A percentile compares a stretch with the other conserved stretches of the same genome.
phyloP scores from a whole-genome alignment of 1,140 invertebrate species.

The Heterodera carotae region DNA sequence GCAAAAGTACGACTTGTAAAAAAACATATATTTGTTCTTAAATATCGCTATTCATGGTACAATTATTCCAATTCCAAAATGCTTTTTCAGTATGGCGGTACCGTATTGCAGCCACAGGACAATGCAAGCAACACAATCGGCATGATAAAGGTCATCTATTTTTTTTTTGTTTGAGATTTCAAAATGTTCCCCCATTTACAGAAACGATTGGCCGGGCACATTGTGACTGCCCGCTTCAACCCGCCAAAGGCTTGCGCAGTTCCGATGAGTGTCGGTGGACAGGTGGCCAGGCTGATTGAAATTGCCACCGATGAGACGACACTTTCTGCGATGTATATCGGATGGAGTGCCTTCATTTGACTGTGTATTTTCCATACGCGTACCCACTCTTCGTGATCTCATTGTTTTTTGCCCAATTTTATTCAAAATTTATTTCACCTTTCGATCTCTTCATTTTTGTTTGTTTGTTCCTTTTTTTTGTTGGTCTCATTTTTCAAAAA shows the following conservation, averaged over 20 bases:
- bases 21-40: too few species aligned
- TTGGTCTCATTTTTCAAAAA: too few species aligned
- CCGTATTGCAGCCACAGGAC: neutral
- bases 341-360: constrained; percentile 85
- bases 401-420: too few species aligned
- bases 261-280: constrained; percentile 40
- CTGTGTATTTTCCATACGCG: too few species aligned
- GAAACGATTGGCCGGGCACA: constrained; percentile 30
- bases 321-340: constrained; percentile 91
- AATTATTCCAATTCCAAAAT: too few species aligned
- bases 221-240: constrained; percentile 44
- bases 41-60: too few species aligned
- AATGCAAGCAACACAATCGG: constrained; percentile 1
- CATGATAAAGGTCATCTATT: constrained; percentile 6
- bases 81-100: neutral
- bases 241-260: constrained; percentile 29
- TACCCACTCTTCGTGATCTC: too few species aligned
- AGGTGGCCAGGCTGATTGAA: constrained; percentile 56
- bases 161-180: neutral
- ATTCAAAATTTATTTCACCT: too few species aligned
- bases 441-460: too few species aligned
- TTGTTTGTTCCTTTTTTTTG: too few species aligned
- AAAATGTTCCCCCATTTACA: neutral
- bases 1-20: too few species aligned
- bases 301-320: constrained; percentile 81